These are phyloP conservation scores for Syngnathoides biaculeatus DNA, from an alignment of 2,113 vertebrate genomes.

Conservation along the genomic window DNA sequence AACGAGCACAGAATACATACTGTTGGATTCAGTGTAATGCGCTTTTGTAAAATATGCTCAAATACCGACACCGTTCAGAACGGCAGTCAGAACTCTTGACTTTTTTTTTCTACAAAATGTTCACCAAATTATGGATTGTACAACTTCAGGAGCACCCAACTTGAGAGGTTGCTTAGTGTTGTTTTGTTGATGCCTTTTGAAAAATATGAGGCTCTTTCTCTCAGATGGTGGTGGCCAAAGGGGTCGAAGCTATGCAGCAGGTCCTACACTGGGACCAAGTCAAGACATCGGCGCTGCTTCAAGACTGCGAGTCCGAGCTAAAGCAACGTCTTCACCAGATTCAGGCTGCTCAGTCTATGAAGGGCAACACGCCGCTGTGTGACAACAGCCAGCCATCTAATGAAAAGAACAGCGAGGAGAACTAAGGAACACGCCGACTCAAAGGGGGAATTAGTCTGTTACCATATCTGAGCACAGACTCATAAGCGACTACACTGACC, in stretches of 20 bases:
- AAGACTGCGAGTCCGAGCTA: constrained; percentile 68
- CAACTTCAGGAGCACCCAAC: not conserved
- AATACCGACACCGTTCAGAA: too few relatives aligned
- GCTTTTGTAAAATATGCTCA: too few relatives aligned
- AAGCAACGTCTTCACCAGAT: constrained; percentile 61
- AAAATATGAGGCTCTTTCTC: not conserved
- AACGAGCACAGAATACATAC: too few relatives aligned
- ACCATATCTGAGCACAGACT: constrained; percentile 53
- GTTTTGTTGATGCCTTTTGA: not conserved
- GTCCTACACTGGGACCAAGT: constrained; percentile 61
- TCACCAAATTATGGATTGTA: not conserved
- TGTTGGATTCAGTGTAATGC: too few relatives aligned
- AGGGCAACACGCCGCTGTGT: constrained; percentile 35
- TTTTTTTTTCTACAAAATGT: too few relatives aligned
- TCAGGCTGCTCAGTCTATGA: constrained; percentile 66
- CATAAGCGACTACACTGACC: constrained; percentile 40
- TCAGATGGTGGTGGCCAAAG: constrained; percentile 67
- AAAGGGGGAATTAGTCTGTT: constrained; percentile 33
- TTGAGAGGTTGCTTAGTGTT: not conserved
- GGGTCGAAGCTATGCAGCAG: constrained; percentile 50
- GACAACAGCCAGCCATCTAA: constrained; percentile 18
- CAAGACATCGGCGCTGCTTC: constrained; percentile 57
- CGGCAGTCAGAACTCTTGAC: too few relatives aligned
- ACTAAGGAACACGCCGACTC: constrained; percentile 12
- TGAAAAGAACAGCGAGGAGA: constrained; percentile 5